phyloP scores from a whole-genome alignment of 2,797 vertebrate genomes.

The Dallia pectoralis region DNA sequence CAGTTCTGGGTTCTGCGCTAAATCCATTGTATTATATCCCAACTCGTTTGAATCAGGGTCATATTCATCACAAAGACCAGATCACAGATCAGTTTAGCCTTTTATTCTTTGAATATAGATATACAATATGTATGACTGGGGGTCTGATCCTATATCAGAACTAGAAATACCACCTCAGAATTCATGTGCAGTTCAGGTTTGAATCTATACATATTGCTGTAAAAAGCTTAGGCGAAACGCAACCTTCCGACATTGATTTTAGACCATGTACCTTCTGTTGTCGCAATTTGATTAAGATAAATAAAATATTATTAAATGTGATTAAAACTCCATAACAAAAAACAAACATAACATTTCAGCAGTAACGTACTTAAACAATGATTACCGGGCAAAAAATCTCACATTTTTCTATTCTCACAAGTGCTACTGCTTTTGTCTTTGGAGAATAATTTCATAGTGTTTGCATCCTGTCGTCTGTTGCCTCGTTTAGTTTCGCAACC shows the following conservation, averaged over 20 bases:
- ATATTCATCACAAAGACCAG: background rate
- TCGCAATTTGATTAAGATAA: background rate
- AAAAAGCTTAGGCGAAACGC: background rate
- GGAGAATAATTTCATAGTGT: conserved; percentile 6
- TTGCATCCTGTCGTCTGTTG: background rate
- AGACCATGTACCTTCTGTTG: background rate
- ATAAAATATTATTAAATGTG: conserved; percentile 5
- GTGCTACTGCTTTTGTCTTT: conserved; percentile 3
- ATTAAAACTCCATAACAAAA: background rate
- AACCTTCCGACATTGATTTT: background rate
- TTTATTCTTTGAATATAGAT: background rate
- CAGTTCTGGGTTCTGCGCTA: background rate
- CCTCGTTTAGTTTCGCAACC: conserved; percentile 14
- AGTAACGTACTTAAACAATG: conserved; percentile 1
- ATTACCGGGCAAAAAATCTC: conserved; percentile 6
- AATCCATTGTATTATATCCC: background rate
- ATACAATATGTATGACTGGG: too few species aligned
- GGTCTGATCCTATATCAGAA: background rate
- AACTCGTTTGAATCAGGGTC: background rate
- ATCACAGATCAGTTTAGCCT: background rate
- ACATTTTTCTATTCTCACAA: background rate
- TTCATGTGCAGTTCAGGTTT: background rate
- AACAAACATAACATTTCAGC: background rate
- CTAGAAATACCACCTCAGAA: background rate
- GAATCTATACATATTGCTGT: background rate